A percentile compares a stretch with the other conserved stretches of the same genome.
phyloP scores from a whole-genome alignment of 2,797 vertebrate genomes.

The Etheostoma nigrum region DNA sequence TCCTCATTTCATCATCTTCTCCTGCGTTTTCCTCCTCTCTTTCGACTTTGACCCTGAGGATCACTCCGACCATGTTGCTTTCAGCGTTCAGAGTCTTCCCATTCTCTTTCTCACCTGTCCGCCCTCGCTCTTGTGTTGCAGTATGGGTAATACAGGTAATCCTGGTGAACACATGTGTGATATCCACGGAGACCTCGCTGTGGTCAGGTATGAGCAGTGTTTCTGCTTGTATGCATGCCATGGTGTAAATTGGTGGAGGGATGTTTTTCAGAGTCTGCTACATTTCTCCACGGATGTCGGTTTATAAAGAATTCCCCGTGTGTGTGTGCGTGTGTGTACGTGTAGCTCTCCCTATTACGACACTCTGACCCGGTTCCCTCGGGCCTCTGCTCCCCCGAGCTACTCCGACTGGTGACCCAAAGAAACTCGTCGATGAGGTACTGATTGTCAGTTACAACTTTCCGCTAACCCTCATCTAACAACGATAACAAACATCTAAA shows the following conservation, averaged over 20 bases:
- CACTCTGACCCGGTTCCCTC: slow-evolving; percentile 83
- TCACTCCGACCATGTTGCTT: slow-evolving; percentile 29
- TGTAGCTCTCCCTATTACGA: slow-evolving; percentile 81
- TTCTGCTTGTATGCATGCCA: slow-evolving; percentile 55
- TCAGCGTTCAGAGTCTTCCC: slow-evolving; percentile 3
- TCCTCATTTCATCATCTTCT: slow-evolving; percentile 71
- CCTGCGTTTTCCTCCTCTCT: slow-evolving; percentile 31
- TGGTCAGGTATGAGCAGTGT: slow-evolving; percentile 87
- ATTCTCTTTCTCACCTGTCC: slow-evolving; percentile 44
- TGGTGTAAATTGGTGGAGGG: slow-evolving; percentile 52
- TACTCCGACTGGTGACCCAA: slow-evolving; percentile 79
- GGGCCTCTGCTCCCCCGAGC: slow-evolving; percentile 81
- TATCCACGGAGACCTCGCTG: slow-evolving; percentile 86
- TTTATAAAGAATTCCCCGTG: slow-evolving; percentile 23
- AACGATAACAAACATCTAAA: not conserved
- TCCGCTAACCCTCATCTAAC: slow-evolving; percentile 29
- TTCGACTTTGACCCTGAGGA: slow-evolving; percentile 25
- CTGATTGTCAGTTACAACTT: slow-evolving; percentile 21
- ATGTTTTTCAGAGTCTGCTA: slow-evolving; percentile 6
- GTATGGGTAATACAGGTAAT: slow-evolving; percentile 91
- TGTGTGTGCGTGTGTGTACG: slow-evolving; percentile 29
- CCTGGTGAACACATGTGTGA: slow-evolving; percentile 87
- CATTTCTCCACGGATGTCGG: slow-evolving; percentile 25
- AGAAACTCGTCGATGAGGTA: slow-evolving; percentile 73
- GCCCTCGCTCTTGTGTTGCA: slow-evolving; percentile 79